A percentile compares a stretch with the other conserved stretches of the same genome.
phyloP scores from a whole-genome alignment of 2,888 invertebrate genomes.

The Trachelus troglodyta region DNA sequence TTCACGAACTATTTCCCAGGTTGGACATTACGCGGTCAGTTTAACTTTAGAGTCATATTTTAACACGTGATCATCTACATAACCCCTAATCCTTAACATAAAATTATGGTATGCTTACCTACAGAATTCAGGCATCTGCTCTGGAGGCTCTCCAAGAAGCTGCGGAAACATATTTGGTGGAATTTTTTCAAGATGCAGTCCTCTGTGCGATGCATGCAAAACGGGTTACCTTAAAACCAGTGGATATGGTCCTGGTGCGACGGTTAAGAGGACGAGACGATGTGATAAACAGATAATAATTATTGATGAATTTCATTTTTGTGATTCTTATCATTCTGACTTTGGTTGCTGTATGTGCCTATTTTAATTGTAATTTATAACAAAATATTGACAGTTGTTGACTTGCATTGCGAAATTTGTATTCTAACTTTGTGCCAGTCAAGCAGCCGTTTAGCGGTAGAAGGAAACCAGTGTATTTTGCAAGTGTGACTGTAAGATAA shows the following conservation, averaged over 20 bases:
- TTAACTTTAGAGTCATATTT: not conserved
- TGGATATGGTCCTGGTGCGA: constrained; percentile 67
- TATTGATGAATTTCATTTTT: not conserved
- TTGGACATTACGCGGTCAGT: constrained; percentile 36
- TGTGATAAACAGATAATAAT: constrained; percentile 48
- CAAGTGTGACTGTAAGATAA: not conserved
- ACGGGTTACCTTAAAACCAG: constrained; percentile 65
- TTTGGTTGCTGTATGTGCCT: not conserved
- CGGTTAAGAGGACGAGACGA: constrained; percentile 65
- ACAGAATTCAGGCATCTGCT: constrained; percentile 62
- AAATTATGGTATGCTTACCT: not conserved
- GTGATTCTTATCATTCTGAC: not conserved
- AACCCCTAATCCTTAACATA: not conserved
- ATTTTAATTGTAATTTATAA: not conserved
- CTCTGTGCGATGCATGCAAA: constrained; percentile 65
- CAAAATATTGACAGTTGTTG: not conserved
- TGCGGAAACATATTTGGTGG: constrained; percentile 67
- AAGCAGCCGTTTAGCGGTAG: not conserved
- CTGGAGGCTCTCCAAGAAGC: constrained; percentile 68
- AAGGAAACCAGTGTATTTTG: not conserved
- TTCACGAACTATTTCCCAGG: constrained; percentile 48
- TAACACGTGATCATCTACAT: not conserved
- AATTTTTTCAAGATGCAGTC: constrained; percentile 68
- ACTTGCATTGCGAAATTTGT: not conserved
- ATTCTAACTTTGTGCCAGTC: constrained; percentile 1